A percentile compares a stretch with the other conserved stretches of the same genome.
phyloP scores from a whole-genome alignment of 2,888 invertebrate genomes.

The Prenolepis imparis region DNA sequence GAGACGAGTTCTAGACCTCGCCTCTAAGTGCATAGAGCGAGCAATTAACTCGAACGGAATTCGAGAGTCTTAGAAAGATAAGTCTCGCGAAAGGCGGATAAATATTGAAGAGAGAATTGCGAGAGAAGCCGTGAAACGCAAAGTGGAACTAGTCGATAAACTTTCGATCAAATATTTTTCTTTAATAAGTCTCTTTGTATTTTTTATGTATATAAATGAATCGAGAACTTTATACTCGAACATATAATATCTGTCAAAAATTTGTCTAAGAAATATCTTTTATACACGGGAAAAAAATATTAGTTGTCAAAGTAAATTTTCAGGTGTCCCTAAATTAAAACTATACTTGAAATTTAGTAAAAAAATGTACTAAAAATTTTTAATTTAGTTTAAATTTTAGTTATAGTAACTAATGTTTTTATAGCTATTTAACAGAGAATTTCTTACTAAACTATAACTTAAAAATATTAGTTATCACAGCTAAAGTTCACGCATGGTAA shows the following conservation, averaged over 20 bases:
- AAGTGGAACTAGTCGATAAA: neutral
- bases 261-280: neutral
- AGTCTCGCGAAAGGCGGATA: neutral
- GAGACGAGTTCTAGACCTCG: constrained; percentile 18
- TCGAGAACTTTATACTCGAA: too few species aligned
- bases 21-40: constrained; percentile 38
- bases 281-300: too few species aligned
- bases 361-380: too few species aligned
- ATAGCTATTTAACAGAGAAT: too few species aligned
- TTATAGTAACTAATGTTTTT: too few species aligned
- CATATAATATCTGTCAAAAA: neutral
- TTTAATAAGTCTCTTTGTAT: neutral
- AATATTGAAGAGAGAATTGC: neutral
- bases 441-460: too few species aligned
- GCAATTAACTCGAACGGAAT: constrained; percentile 41
- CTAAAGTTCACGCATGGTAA: too few species aligned
- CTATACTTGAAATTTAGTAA: too few species aligned
- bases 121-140: neutral
- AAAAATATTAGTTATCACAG: too few species aligned
- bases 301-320: too few species aligned
- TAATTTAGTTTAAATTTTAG: too few species aligned
- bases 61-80: neutral
- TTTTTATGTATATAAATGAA: neutral
- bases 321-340: too few species aligned
- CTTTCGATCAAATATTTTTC: neutral